Percentiles rank a stretch among this genome's conserved stretches.
phyloP scores from a whole-genome alignment of 2,113 vertebrate genomes.

The Aviceda subcristata region DNA sequence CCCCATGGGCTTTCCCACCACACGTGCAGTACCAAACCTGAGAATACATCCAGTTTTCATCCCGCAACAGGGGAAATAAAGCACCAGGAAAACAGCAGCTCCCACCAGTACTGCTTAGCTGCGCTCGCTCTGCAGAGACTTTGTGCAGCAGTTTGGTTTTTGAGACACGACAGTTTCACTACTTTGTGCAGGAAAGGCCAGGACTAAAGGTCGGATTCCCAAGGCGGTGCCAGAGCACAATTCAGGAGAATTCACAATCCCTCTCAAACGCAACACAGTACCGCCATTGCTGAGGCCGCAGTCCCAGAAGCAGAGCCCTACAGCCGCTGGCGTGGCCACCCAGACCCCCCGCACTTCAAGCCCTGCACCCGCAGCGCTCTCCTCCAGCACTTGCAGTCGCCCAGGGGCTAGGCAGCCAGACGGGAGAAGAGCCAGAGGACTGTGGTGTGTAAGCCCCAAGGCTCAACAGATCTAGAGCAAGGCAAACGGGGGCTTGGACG shows the following conservation, averaged over 20 bases:
- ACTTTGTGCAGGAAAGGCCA: neutral
- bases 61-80: neutral
- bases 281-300: accelerated
- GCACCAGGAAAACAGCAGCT: neutral
- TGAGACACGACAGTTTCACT: neutral
- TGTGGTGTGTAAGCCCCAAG: accelerated
- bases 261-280: neutral
- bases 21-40: neutral
- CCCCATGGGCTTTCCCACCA: neutral
- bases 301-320: neutral
- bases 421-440: neutral
- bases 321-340: neutral
- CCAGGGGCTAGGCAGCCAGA: neutral
- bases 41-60: neutral
- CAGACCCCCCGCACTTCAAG: neutral
- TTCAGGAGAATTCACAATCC: neutral
- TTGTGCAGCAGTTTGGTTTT: neutral
- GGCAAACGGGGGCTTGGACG: neutral
- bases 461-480: neutral
- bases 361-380: neutral
- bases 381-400: neutral
- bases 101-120: too few relatives aligned
- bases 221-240: too few relatives aligned
- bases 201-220: neutral
- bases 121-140: neutral